Conservation (phyloP, 2,888 invertebrate genomes). For the Lepas anatifera region DNA sequence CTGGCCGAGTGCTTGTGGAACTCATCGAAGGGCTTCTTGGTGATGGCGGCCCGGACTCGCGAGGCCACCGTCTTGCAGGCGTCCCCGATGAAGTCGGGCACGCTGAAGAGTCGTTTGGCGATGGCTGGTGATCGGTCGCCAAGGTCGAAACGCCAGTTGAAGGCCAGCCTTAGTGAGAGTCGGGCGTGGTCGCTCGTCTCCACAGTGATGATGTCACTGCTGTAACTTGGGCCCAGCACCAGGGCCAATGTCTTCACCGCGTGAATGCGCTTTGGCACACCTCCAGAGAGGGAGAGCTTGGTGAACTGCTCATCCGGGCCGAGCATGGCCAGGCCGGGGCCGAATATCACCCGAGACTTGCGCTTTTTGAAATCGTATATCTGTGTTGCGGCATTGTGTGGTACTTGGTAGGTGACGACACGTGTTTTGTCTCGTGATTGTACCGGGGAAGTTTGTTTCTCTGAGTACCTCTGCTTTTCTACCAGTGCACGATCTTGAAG, state of each 20-base stretch:
- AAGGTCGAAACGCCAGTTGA: slow-evolving; percentile 40
- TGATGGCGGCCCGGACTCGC: slow-evolving; percentile 38
- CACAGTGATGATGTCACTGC: slow-evolving; percentile 39
- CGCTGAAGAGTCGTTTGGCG: slow-evolving; percentile 37
- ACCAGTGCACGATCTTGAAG: slow-evolving; percentile 35
- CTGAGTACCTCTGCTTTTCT: slow-evolving; percentile 30
- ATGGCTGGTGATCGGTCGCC: slow-evolving; percentile 30
- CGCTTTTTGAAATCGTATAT: slow-evolving; percentile 42
- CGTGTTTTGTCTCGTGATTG: slow-evolving; percentile 30
- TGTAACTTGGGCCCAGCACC: slow-evolving; percentile 40
- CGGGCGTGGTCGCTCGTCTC: slow-evolving; percentile 41
- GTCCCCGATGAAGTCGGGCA: slow-evolving; percentile 43
- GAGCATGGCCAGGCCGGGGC: slow-evolving; percentile 42
- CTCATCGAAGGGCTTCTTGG: slow-evolving; percentile 39
- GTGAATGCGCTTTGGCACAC: slow-evolving; percentile 39
- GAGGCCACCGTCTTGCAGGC: slow-evolving; percentile 41
- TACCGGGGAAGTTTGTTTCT: slow-evolving; percentile 5
- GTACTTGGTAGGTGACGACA: slow-evolving; percentile 37
- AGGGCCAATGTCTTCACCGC: slow-evolving; percentile 38
- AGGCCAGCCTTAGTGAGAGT: slow-evolving; percentile 38
- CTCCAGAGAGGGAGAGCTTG: slow-evolving; percentile 38
- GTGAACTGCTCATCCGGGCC: slow-evolving; percentile 42
- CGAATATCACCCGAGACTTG: slow-evolving; percentile 39
- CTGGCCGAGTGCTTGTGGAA: slow-evolving; percentile 42
- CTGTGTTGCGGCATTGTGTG: slow-evolving; percentile 41